Base-by-base conservation (phyloP, 2,113 vertebrate genomes). In the Notothenia coriiceps region DNA sequence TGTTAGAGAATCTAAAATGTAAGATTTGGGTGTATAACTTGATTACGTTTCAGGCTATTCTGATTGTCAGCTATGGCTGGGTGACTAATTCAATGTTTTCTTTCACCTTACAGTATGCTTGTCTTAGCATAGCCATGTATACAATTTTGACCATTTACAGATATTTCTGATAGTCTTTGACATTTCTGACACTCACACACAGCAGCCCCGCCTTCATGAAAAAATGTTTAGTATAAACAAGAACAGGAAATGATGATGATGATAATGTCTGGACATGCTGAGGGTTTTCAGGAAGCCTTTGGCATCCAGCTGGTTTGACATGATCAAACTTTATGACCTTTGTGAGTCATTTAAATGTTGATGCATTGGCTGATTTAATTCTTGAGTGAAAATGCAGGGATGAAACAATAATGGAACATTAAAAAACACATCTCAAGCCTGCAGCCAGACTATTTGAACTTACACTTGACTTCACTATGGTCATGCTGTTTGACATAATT, bases 181-280 rank as follows among this genome's bases (percentile, higher is more conserved):
- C 60, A 62, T 86, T 80, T 84, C 66, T n/a, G 46, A 72, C 66
- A 57, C 22, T 55, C 49, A 33, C 6, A 33, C 6, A 47, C 70
- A 69, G 63, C 52, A 82, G 79, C 10, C 4, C n/a, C 54, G 20
- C 61, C 44, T 54, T 63, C 70, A 70, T 54, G 51, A 64, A 35
- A 80, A 80, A 84, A 85, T 50, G 2, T 22, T 76, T 66, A 54
- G 4, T 35, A 51, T 93, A 93, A 94, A 94, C 88, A 94, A 77
- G 63, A 44, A 83, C 93, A 92, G 94, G 92, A 94, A 95, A 92
- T 88, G 76, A 86, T 69, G 83, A 40, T 40, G 35, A 40, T 40
- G 35, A 40, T 40, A 1, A 40, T 6, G 35, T 80, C 40, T 20
- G 2, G 9, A 20, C 43, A 65, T 51, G 70, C 50, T 80, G 43